Conservation (phyloP, 2,113 vertebrate species). For the Petroica traversi region DNA sequence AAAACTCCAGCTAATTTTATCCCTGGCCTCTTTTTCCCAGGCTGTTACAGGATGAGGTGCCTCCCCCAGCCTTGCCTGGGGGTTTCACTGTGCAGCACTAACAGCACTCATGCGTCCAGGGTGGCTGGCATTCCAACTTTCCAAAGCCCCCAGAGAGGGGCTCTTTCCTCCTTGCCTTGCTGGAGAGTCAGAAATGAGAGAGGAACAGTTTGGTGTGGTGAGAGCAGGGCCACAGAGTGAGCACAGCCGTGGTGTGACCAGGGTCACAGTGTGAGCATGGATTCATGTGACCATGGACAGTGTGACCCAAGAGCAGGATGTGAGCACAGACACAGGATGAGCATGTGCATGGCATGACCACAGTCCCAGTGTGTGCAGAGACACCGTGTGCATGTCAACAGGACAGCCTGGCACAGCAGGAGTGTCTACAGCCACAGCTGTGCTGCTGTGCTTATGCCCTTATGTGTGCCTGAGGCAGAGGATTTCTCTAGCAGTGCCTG, state of each 20-base stretch:
- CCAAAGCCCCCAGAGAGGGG: too few relatives aligned
- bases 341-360: not conserved
- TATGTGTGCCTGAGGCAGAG: fast-evolving
- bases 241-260: not conserved
- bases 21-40: too few relatives aligned
- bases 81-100: fast-evolving
- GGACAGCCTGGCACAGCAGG: not conserved
- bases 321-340: not conserved
- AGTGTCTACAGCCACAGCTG: not conserved
- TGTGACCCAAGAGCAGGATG: not conserved
- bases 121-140: too few relatives aligned
- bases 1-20: too few relatives aligned
- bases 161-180: not conserved
- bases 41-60: not conserved
- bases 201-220: not conserved
- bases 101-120: fast-evolving
- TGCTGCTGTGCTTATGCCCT: fast-evolving
- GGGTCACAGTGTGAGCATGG: not conserved
- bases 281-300: not conserved
- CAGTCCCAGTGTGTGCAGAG: not conserved
- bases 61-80: fast-evolving
- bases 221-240: not conserved
- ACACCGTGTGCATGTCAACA: fast-evolving
- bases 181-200: not conserved
- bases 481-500: not conserved